These are phyloP conservation scores for Malurus splendens DNA, from an alignment of 2,797 vertebrate genomes.

Conservation along the genomic window DNA sequence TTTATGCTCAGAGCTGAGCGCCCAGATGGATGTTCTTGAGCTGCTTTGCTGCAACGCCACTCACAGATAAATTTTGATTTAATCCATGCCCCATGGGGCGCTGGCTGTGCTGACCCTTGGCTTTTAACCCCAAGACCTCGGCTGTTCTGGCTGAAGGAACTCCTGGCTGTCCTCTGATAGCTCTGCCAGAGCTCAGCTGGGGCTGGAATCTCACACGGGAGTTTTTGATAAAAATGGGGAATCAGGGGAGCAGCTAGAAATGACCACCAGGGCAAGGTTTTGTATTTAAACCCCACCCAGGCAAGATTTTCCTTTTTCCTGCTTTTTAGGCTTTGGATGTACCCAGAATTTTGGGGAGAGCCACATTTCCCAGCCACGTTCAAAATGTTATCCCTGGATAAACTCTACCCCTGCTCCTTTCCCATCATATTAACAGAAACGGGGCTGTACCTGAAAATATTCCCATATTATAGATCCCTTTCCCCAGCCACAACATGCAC, in stretches of 20 bases:
- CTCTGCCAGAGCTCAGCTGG: slow-evolving; percentile 53
- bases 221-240: slow-evolving; percentile 16
- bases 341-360: background rate
- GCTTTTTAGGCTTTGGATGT: background rate
- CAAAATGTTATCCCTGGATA: background rate
- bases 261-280: background rate
- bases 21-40: slow-evolving; percentile 5
- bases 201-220: background rate
- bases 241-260: background rate
- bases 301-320: background rate
- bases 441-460: background rate
- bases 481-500: fast-evolving
- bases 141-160: slow-evolving; percentile 64
- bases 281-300: fast-evolving
- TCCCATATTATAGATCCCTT: background rate
- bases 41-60: slow-evolving; percentile 37
- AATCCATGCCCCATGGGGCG: slow-evolving; percentile 66
- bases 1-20: background rate
- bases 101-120: slow-evolving; percentile 64
- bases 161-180: slow-evolving; percentile 71
- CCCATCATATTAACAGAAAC: fast-evolving
- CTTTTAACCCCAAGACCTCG: slow-evolving; percentile 65
- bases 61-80: slow-evolving; percentile 58
- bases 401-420: background rate
- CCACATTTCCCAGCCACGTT: fast-evolving